These are phyloP conservation scores for Nibea albiflora DNA, from an alignment of 2,113 vertebrate species.

Conservation along the genomic window DNA sequence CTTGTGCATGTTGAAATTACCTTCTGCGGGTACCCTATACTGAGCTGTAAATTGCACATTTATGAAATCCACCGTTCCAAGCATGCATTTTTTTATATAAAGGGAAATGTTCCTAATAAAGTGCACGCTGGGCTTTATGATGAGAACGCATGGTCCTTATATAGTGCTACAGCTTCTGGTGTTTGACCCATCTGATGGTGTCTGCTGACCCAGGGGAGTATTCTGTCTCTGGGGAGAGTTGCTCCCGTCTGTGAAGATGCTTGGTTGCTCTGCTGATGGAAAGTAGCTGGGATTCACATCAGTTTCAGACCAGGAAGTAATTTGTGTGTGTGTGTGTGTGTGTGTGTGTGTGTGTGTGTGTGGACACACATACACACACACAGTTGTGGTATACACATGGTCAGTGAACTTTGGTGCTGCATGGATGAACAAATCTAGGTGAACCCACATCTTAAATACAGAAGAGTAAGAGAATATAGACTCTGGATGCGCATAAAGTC, in stretches of 20 bases:
- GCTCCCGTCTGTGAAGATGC: slow-evolving; percentile 25
- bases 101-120: not conserved
- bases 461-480: slow-evolving; percentile 5
- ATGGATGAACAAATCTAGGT: slow-evolving; percentile 25
- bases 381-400: not conserved
- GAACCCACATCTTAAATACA: slow-evolving; percentile 13
- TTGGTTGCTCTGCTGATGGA: slow-evolving; percentile 24
- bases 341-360: no score
- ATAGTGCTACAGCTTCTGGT: slow-evolving; percentile 7
- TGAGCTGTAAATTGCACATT: slow-evolving; percentile 1
- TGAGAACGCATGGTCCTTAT: slow-evolving; percentile 19
- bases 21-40: slow-evolving; percentile 1
- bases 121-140: slow-evolving; percentile 1
- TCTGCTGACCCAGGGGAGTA: slow-evolving; percentile 30
- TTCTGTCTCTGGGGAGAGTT: slow-evolving; percentile 26
- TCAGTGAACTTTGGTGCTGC: slow-evolving; percentile 6
- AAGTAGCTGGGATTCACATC: slow-evolving; percentile 62
- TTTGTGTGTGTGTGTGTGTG: not conserved
- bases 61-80: not conserved
- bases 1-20: not conserved
- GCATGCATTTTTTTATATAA: not conserved
- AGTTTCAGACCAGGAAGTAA: slow-evolving; percentile 25
- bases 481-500: slow-evolving; percentile 6
- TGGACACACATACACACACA: not conserved
- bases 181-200: slow-evolving; percentile 26